Percentiles rank a stretch among this genome's conserved stretches.
Conservation (phyloP, 2,797 vertebrate species). For the Prionace glauca region DNA sequence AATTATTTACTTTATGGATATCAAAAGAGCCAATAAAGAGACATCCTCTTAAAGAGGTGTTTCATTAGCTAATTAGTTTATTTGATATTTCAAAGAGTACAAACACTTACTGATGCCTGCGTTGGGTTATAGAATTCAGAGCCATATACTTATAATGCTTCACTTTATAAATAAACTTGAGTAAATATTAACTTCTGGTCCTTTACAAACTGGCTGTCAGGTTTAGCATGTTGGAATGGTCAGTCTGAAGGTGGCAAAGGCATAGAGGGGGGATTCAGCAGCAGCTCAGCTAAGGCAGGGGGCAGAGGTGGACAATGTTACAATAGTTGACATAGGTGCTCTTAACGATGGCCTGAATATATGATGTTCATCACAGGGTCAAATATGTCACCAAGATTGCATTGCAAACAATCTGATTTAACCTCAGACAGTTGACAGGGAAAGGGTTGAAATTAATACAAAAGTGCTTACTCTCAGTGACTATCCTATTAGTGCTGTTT, state of each 20-base stretch:
- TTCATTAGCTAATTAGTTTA: neutral
- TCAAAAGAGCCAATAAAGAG: too few species aligned
- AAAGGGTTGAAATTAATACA: too few species aligned
- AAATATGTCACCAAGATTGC: too few species aligned
- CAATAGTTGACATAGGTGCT: too few species aligned
- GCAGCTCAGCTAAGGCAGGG: neutral
- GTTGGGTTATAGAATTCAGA: neutral
- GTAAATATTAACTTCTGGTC: neutral
- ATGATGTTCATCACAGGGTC: too few species aligned
- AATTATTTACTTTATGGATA: too few species aligned
- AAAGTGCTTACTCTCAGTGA: too few species aligned
- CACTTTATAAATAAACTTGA: neutral
- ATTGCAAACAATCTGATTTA: too few species aligned
- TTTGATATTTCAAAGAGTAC: neutral
- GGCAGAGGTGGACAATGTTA: neutral
- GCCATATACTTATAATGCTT: neutral
- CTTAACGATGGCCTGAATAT: too few species aligned
- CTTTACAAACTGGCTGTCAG: neutral
- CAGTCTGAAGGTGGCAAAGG: neutral
- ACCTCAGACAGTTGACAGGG: too few species aligned
- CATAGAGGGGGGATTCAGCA: neutral
- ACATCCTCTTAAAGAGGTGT: neutral
- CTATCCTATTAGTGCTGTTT: too few species aligned
- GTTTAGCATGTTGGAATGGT: neutral
- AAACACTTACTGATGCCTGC: neutral